Evolutionary conservation across 2,113 vertebrate species (phyloP), one percentile per base, ranked within the genome.

Genomic region (Neogobius melanostomus): DNA sequence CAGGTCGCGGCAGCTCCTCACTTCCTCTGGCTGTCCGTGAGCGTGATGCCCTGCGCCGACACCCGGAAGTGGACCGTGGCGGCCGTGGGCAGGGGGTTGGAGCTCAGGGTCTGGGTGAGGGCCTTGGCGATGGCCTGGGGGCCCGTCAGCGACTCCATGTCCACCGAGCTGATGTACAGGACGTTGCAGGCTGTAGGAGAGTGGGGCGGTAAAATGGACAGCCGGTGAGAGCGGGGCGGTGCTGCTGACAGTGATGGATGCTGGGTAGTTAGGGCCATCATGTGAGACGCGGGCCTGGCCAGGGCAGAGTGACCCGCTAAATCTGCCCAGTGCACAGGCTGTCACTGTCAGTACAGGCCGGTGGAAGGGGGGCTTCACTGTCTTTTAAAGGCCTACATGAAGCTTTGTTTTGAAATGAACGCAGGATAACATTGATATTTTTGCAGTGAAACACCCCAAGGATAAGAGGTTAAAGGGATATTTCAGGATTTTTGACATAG

Each of bases 1-100:
- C n/a, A 8, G 9, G 8, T 3, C 9, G 51, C 15, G 7, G 7
- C 4, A 8, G 0, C n/a, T 53, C 7, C 96, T 96, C 92, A 99
- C 97, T 97, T 99, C 74, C 97, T 96, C 91, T 98, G 96, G 87
- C 96, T 99, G 94, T 99, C 97, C 0, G 97, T 99, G 85, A 99
- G 92, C 60, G 97, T 99, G 90, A 99, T 96, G 84, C 97, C 97
- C 90, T 99, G 97, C 5, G 94, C 84, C 0, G 97, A 97, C 81
- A 97, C 97, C 87, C 97, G 98, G 91, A 98, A 98, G 88, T 98
- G 96, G 77, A 99, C 97, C 0, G 94, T 92, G 68, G 96, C 96
- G 56, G 97, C 95, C 0, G 75, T 85, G 0, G 96, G 95, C 0
- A 91, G 82, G 3, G 95, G 94, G 54, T 94, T 94, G 11, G 93